A percentile compares a stretch with the other conserved stretches of the same genome.
phyloP scores from a whole-genome alignment of 1,140 invertebrate genomes.

The Ceratina australensis region DNA sequence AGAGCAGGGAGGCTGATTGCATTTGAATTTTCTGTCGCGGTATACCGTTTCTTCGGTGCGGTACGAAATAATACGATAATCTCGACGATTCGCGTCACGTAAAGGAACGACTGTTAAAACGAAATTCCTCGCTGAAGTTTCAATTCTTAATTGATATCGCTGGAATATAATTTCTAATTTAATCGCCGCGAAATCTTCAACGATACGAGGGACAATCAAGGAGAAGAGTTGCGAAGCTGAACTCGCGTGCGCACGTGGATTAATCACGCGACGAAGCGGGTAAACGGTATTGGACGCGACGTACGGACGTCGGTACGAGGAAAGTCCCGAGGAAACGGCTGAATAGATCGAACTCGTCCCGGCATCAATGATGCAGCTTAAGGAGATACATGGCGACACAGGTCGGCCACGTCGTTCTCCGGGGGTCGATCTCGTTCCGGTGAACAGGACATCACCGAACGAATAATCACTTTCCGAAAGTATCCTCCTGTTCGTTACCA shows the following conservation, averaged over 20 bases:
- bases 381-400: slow-evolving; percentile 70
- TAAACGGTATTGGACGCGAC: slow-evolving; percentile 23
- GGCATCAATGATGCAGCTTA: slow-evolving; percentile 77
- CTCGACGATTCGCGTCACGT: too few relatives aligned
- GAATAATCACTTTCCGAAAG: slow-evolving; percentile 76
- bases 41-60: neutral
- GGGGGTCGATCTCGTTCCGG: slow-evolving; percentile 74
- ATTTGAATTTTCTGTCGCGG: slow-evolving; percentile 33
- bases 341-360: slow-evolving; percentile 27
- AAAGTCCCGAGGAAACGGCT: slow-evolving; percentile 25
- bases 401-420: slow-evolving; percentile 61
- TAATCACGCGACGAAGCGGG: slow-evolving; percentile 18
- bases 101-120: neutral
- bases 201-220: too few relatives aligned
- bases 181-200: neutral
- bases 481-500: slow-evolving; percentile 35
- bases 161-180: too few relatives aligned
- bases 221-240: neutral
- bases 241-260: slow-evolving; percentile 22
- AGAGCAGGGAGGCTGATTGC: slow-evolving; percentile 31
- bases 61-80: neutral
- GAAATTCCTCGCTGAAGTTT: neutral
- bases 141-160: neutral
- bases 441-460: slow-evolving; percentile 68
- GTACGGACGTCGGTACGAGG: slow-evolving; percentile 54